Evolutionary conservation across 2,113 vertebrate genomes (phyloP).

Genomic region (Sminthopsis crassicaudata): DNA sequence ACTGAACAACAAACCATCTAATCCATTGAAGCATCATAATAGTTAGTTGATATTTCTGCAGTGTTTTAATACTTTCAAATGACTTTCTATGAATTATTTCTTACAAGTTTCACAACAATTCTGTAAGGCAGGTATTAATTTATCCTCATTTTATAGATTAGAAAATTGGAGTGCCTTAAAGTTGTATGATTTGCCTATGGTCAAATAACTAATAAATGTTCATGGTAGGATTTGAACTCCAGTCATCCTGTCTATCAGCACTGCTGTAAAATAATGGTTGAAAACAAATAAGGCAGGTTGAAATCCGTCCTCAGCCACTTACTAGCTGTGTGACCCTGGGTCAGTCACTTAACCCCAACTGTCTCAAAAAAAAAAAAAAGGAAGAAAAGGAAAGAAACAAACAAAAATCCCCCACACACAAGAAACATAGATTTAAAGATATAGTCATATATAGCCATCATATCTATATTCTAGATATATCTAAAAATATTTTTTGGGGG

Average conservation of each 20-base stretch:
- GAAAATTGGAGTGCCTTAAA: neutral
- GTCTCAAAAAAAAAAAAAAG: too few relatives aligned
- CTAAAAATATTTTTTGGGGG: too few relatives aligned
- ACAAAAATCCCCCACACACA: neutral
- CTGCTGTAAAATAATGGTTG: neutral
- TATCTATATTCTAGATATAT: too few relatives aligned
- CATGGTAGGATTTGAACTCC: neutral
- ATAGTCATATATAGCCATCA: too few relatives aligned
- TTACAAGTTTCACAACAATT: neutral
- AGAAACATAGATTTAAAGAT: neutral
- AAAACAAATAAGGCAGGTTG: neutral
- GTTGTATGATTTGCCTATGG: neutral
- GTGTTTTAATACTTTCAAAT: too few relatives aligned
- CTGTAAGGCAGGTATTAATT: neutral
- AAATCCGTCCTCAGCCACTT: too few relatives aligned
- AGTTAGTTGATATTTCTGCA: too few relatives aligned
- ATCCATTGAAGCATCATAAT: too few relatives aligned
- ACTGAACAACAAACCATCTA: too few relatives aligned
- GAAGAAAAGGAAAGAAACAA: neutral
- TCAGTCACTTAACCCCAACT: too few relatives aligned
- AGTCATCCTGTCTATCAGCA: neutral
- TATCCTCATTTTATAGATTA: neutral
- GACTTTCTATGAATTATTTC: too few relatives aligned
- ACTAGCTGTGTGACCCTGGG: too few relatives aligned
- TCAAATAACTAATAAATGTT: neutral